phyloP scores from a whole-genome alignment of 2,888 invertebrate species.

The Microctonus brassicae region DNA sequence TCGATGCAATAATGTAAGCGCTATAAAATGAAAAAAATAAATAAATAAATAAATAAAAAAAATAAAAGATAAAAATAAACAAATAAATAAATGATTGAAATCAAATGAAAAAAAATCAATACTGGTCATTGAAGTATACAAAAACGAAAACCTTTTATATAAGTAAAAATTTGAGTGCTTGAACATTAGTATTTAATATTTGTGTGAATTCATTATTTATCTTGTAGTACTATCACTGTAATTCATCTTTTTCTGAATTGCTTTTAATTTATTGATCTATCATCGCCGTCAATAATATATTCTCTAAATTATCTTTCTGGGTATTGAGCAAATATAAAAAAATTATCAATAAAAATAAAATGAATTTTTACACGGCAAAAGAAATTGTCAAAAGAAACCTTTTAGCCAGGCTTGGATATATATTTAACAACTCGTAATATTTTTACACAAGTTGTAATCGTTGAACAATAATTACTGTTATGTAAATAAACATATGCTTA shows the following conservation, averaged over 20 bases:
- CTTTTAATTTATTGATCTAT: conserved; percentile 10
- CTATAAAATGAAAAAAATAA: conserved; percentile 4
- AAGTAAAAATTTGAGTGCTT: background rate
- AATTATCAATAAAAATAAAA: background rate
- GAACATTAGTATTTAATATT: conserved; percentile 7
- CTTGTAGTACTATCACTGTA: background rate
- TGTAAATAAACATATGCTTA: conserved; percentile 69
- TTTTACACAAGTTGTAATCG: conserved; percentile 29
- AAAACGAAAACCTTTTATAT: conserved; percentile 8
- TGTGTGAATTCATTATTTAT: conserved; percentile 2
- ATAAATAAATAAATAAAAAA: no score
- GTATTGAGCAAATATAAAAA: background rate
- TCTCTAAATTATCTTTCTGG: background rate
- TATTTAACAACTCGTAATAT: background rate
- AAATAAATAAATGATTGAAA: no score
- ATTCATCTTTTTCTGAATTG: background rate
- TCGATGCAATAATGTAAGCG: background rate
- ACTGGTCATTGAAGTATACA: background rate
- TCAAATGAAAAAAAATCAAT: no score
- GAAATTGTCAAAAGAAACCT: background rate
- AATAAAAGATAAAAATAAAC: no score
- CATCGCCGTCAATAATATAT: background rate
- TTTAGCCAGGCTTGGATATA: background rate
- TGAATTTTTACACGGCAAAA: background rate
- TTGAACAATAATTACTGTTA: conserved; percentile 54